Evolutionary conservation across 1,140 invertebrate species (phyloP).

Genomic region (Drosophila pseudoananassae): DNA sequence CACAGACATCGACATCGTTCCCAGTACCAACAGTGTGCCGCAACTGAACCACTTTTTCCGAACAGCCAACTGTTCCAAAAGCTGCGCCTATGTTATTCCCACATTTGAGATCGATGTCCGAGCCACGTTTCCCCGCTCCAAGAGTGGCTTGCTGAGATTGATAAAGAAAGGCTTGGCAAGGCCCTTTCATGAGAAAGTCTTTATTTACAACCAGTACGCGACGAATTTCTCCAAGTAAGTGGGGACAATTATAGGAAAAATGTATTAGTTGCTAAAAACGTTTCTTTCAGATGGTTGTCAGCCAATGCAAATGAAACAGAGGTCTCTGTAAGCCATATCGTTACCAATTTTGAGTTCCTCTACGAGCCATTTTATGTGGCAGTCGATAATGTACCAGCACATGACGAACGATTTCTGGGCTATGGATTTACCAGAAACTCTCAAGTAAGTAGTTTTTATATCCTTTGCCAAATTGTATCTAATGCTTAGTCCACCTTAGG

Average conservation of each 20-base stretch:
- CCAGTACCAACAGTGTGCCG: slow-evolving; percentile 87
- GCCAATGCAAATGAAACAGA: slow-evolving; percentile 84
- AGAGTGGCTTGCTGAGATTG: slow-evolving; percentile 90
- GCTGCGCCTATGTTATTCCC: slow-evolving; percentile 95
- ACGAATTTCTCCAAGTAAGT: slow-evolving; percentile 95
- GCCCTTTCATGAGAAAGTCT: slow-evolving; percentile 96
- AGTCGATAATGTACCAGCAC: slow-evolving; percentile 91
- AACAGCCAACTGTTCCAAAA: slow-evolving; percentile 85
- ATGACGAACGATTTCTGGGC: slow-evolving; percentile 96
- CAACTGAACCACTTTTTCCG: slow-evolving; percentile 89
- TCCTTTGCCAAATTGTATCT: neutral
- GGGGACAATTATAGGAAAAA: neutral
- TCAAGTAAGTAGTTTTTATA: slow-evolving; percentile 87
- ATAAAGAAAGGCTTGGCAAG: slow-evolving; percentile 91
- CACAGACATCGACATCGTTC: slow-evolving; percentile 94
- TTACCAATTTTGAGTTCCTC: slow-evolving; percentile 93
- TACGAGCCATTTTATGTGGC: slow-evolving; percentile 98
- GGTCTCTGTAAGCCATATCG: slow-evolving; percentile 92
- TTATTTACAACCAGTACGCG: slow-evolving; percentile 95
- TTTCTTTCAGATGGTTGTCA: slow-evolving; percentile 52
- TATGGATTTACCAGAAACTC: slow-evolving; percentile 98
- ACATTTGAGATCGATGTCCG: slow-evolving; percentile 94
- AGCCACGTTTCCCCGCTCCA: slow-evolving; percentile 91
- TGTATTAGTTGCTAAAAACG: neutral
- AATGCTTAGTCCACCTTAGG: slow-evolving; percentile 85